phyloP scores from a whole-genome alignment of 2,797 vertebrate genomes.

The Cirrhinus mrigala region DNA sequence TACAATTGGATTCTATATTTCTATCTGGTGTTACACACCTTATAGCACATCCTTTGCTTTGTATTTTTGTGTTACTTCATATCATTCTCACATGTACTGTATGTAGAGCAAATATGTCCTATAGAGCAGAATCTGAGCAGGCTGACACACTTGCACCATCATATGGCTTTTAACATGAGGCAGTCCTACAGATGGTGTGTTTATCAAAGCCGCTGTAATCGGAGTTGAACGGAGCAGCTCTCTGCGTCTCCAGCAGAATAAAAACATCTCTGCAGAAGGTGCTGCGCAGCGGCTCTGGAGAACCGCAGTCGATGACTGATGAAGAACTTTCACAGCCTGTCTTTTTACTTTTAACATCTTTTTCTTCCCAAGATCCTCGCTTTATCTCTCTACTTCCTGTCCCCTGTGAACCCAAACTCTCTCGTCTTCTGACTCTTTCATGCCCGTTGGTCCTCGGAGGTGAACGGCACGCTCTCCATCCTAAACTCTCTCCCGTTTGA shows the following conservation, averaged over 20 bases:
- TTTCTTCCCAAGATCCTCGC: neutral
- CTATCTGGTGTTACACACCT: neutral
- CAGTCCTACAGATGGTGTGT: neutral
- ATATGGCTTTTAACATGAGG: neutral
- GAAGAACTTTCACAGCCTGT: neutral
- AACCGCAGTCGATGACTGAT: neutral
- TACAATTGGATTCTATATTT: neutral
- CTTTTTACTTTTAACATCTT: conserved; percentile 31
- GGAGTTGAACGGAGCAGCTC: neutral
- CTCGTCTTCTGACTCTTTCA: conserved; percentile 19
- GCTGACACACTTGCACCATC: neutral
- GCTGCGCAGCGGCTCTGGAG: neutral
- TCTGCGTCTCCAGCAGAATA: neutral
- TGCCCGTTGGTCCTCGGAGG: conserved; percentile 40
- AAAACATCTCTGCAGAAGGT: conserved; percentile 21
- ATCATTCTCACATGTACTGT: neutral
- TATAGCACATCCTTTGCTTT: neutral
- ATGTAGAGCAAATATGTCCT: neutral
- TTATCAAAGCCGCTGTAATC: neutral
- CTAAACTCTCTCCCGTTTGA: conserved; percentile 29
- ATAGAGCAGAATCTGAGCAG: neutral
- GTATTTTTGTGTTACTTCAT: neutral
- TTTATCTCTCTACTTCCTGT: conserved; percentile 31
- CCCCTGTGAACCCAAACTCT: conserved; percentile 17
- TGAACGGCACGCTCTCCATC: conserved; percentile 10